Evolutionary conservation across 1,140 invertebrate genomes (phyloP), one percentile per base, ranked within the genome.

Genomic region (Aphelinus atriplicis): DNA sequence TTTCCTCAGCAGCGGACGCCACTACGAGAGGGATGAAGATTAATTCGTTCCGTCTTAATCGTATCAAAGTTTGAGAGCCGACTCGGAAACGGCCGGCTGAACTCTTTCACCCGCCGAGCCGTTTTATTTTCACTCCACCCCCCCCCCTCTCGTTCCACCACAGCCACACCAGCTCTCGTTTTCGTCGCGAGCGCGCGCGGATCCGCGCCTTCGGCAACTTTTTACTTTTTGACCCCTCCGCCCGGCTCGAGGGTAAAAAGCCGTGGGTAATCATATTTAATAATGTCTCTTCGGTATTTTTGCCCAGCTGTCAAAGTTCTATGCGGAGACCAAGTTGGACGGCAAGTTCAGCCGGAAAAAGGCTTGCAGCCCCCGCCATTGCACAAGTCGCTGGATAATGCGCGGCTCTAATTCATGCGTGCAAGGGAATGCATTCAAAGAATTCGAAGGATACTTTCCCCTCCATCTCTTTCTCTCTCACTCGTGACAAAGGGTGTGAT

Each of bases 31-130:
- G 84, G 86, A 88, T 85, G 87, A 88, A 88, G 87, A 88, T 88
- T 88, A 88, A 88, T 87, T 88, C 87, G 82, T 87, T 87, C 82
- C 85, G 85, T 87, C 86, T 87, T 88, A 88, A 88, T 87, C 87
- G 86, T 84, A 87, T 88, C 85, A 88, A 88, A 88, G 84, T 88
- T 88, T 84, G 84, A 72, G 83, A 87, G 84, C 80, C 81, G 79
- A 80, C 81, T 80, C 82, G 79, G 77, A 79, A 81, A 83, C 77
- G 80, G 80, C 79, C 78, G 79, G 79, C 78, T 78, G 77, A 84
- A 79, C 77, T 80, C 78, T 80, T 75, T 72, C 75, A 51, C 64
- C 71, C 68, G 53, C 62, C 63, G 65, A 26, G 67, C 72, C 75
- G 77, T 78, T 78, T 69, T 78, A 77, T 73, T 56, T 71, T 67